These are phyloP conservation scores for Aromia moschata DNA, from an alignment of 2,888 invertebrate genomes.

Conservation along the genomic window DNA sequence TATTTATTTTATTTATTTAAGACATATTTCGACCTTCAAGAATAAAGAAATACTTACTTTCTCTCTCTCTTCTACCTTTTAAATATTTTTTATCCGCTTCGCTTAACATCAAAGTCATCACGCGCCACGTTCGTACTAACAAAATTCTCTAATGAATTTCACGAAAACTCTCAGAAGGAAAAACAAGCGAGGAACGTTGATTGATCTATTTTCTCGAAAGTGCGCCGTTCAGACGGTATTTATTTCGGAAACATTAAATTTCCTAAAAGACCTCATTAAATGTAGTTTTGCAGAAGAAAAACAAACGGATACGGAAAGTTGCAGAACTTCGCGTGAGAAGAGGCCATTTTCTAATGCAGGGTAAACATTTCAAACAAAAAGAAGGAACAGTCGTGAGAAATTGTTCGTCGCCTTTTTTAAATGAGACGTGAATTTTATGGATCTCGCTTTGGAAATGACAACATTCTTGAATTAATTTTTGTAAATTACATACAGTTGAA, in stretches of 20 bases:
- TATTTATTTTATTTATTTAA: too few relatives aligned
- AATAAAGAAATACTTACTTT: too few relatives aligned
- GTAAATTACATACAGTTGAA: too few relatives aligned
- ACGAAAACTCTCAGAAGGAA: too few relatives aligned
- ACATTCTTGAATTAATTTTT: too few relatives aligned
- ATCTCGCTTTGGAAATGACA: too few relatives aligned
- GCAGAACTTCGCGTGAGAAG: background rate
- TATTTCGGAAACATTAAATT: background rate
- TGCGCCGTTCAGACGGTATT: background rate
- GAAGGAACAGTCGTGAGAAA: background rate
- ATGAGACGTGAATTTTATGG: background rate
- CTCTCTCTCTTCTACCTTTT: too few relatives aligned
- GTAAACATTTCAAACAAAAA: background rate
- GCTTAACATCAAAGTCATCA: too few relatives aligned
- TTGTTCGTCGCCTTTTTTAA: slow-evolving; percentile 4
- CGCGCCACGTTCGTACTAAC: too few relatives aligned
- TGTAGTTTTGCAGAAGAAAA: background rate
- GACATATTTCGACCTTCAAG: too few relatives aligned
- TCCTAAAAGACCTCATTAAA: background rate
- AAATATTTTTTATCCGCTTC: too few relatives aligned
- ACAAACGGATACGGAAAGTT: background rate
- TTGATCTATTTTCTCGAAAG: background rate
- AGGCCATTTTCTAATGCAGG: background rate
- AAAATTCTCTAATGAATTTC: too few relatives aligned
- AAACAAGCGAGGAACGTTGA: background rate